Base-by-base conservation (phyloP, 2,888 invertebrate genomes). In the Tachina grossa region DNA sequence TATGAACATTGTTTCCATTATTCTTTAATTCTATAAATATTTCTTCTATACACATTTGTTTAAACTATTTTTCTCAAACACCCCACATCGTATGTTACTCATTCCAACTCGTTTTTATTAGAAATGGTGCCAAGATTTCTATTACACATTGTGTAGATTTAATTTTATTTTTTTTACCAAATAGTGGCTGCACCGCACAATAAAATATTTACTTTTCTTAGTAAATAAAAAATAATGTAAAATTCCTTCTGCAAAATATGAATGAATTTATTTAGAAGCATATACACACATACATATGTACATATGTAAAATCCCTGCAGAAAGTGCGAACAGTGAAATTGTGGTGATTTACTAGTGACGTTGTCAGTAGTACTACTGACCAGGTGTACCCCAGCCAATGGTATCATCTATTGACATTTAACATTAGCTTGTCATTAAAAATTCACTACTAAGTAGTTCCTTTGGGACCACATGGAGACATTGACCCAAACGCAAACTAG, bases 51-150 rank as follows among this genome's bases (percentile, higher is more conserved):
- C 22, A 49, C 45, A 63, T 69, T 69, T 71, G 69, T 71, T 82
- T 76, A 55, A 53, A 55, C 61, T 41, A 75, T 41, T 76, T 55
- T 82, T 51, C 61, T 49, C 5, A 51, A 55, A 59, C 63, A 51
- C 45, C 63, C 51, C 63, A 71, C 76, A 69, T 31, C 61, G 59
- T 57, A n/a, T 87, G 75, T 84, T 72, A 82, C 55, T 82, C 79
- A 86, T 59, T 76, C 65, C 68, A 81, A 78, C 53, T 47, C 43
- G 76, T 83, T 84, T 84, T 49, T 76, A 71, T 86, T 75, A 51
- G 61, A 77, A 84, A 83, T 51, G 13, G 55, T 82, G 82, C 75
- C 76, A 80, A 80, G 49, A 75, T 74, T 65, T 69, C 68, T 63
- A 59, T 71, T 63, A 55, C 45, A 66, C 51, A 11, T 43, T 65